These are phyloP conservation scores for Hydrolagus colliei DNA, from an alignment of 2,797 vertebrate genomes.

Conservation along the genomic window DNA sequence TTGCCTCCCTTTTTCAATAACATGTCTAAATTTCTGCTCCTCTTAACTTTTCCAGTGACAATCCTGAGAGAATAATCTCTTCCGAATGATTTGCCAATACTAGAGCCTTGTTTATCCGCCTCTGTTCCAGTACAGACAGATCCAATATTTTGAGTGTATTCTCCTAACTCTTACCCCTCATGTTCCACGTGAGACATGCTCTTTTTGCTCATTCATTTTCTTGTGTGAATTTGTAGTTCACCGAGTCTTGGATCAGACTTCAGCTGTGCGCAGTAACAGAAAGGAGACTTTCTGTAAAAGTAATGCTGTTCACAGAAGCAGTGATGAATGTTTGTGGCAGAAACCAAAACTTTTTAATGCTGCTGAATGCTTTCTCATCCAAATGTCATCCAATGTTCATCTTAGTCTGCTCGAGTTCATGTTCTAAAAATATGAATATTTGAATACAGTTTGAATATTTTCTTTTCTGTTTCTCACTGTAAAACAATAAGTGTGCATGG, in stretches of 20 bases:
- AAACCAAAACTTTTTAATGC: background rate
- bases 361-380: too few relatives aligned
- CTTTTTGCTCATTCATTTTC: background rate
- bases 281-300: background rate
- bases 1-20: too few relatives aligned
- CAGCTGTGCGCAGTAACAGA: too few relatives aligned
- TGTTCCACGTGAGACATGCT: background rate
- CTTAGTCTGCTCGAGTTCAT: background rate
- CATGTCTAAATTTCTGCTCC: too few relatives aligned
- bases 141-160: background rate
- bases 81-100: too few relatives aligned
- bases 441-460: background rate
- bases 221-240: background rate
- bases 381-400: background rate
- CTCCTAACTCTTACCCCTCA: too few relatives aligned
- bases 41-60: too few relatives aligned
- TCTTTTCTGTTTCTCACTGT: background rate
- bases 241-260: background rate
- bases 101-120: background rate
- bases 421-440: conserved; percentile 17
- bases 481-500: background rate
- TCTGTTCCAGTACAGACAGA: too few relatives aligned
- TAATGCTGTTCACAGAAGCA: background rate
- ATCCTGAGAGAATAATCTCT: too few relatives aligned
- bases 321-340: background rate